Conservation (phyloP, 2,797 vertebrate genomes). For the Oreochromis mossambicus region DNA sequence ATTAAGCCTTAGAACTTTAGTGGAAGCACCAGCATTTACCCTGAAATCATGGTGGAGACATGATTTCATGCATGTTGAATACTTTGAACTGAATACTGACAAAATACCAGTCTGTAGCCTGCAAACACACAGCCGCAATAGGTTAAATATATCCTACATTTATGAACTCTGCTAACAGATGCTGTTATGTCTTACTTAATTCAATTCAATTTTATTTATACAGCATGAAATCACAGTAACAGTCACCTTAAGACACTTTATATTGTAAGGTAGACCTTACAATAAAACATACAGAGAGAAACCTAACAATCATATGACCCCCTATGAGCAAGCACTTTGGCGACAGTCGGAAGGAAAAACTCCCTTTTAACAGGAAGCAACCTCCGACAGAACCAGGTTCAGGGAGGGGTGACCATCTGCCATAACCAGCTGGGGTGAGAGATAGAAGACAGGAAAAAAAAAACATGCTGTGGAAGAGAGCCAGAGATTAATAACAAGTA, state of each 20-base stretch:
- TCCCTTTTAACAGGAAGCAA: background rate
- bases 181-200: background rate
- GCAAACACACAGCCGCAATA: background rate
- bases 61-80: background rate
- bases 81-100: background rate
- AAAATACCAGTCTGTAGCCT: background rate
- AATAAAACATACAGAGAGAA: background rate
- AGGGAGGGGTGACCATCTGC: rapidly evolving
- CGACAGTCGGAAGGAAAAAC: background rate
- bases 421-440: background rate
- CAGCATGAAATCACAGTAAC: background rate
- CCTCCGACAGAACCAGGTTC: background rate
- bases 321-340: background rate
- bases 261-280: background rate
- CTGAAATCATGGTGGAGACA: background rate
- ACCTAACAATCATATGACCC: background rate
- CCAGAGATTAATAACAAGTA: background rate
- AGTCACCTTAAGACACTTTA: background rate
- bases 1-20: background rate
- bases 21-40: background rate
- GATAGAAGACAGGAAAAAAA: background rate
- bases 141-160: background rate
- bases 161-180: background rate
- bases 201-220: background rate
- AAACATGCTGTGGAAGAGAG: background rate